Base-by-base conservation (phyloP, 2,113 vertebrate species). In the Coregonus clupeaformis region DNA sequence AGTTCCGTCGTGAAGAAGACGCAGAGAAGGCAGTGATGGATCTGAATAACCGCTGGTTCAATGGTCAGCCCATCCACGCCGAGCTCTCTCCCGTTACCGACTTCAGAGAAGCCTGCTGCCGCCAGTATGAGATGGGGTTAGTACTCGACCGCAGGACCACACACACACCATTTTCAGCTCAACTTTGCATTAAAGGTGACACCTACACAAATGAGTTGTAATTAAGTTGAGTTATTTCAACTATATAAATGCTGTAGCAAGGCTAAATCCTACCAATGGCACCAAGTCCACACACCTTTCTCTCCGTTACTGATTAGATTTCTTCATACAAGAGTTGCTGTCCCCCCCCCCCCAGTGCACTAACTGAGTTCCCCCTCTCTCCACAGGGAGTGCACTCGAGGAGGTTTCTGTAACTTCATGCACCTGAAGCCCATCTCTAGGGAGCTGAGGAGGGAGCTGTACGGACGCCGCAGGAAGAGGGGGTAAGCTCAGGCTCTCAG, bases 361-460 rank as follows among this genome's bases (percentile, higher is more conserved):
- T 82, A 45, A 82, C 82, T 77, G 3, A 22, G 52, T 59, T 59
- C 93, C 1, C 12, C 0, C 18, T 69, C 42, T 63, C 13, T 36
- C 82, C 76, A 3, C 93, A 99, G 97, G 36, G 97, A 99, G 88
- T 99, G 97, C 84, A 99, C 97, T 55, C 92, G 97, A 73, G 97
- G 97, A 0, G 97, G 97, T 60, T 99, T 99, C 93, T 99, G 97
- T 90, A 99, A 99, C 93, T 99, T 99, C 83, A 99, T 99, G 97
- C 97, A 99, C 79, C 92, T 99, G 88, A 99, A 99, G 91, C 97
- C 97, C 0, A 99, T 99, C 74, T 99, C 97, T 49, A 92, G 97
- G 36, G 97, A 99, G 86, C 91, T 99, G 32, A 92, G 97, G 22
- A 92, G 97, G 0, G 97, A 99, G 82, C 89, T 99, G 78, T 99